Conservation (phyloP, 2,888 invertebrate genomes). For the Isoperla grammatica region DNA sequence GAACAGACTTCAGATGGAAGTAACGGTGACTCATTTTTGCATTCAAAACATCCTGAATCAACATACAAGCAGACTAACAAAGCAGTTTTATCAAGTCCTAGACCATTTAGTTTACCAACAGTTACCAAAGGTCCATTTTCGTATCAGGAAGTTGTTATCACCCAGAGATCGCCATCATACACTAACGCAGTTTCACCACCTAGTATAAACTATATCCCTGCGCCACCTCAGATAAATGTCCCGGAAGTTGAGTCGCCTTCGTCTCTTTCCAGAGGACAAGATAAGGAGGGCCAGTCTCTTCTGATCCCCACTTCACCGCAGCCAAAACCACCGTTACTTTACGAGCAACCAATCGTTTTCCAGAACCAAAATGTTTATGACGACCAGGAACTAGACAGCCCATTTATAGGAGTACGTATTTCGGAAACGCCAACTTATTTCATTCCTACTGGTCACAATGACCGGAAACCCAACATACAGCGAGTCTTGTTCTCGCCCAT, state of each 20-base stretch:
- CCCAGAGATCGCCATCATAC: too few species aligned
- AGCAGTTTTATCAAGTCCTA: too few species aligned
- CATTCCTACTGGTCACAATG: background rate
- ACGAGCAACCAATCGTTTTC: background rate
- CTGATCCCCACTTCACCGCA: background rate
- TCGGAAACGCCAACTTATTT: slow-evolving; percentile 4
- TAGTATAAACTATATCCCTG: too few species aligned
- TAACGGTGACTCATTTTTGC: too few species aligned
- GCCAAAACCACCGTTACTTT: background rate
- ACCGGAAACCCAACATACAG: background rate
- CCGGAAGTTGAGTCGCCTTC: slow-evolving; percentile 8
- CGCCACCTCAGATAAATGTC: too few species aligned
- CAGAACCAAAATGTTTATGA: background rate
- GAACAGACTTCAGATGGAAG: too few species aligned
- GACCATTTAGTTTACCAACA: too few species aligned
- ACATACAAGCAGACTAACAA: too few species aligned
- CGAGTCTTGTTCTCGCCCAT: background rate
- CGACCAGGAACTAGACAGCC: background rate
- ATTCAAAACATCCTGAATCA: too few species aligned
- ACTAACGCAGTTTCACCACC: too few species aligned
- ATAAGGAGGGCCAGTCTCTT: background rate
- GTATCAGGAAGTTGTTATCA: too few species aligned
- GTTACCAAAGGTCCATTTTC: too few species aligned
- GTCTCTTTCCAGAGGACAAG: slow-evolving; percentile 4
- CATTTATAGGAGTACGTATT: slow-evolving; percentile 2